phyloP scores from a whole-genome alignment of 2,113 vertebrate genomes.

The Ailurus styani region DNA sequence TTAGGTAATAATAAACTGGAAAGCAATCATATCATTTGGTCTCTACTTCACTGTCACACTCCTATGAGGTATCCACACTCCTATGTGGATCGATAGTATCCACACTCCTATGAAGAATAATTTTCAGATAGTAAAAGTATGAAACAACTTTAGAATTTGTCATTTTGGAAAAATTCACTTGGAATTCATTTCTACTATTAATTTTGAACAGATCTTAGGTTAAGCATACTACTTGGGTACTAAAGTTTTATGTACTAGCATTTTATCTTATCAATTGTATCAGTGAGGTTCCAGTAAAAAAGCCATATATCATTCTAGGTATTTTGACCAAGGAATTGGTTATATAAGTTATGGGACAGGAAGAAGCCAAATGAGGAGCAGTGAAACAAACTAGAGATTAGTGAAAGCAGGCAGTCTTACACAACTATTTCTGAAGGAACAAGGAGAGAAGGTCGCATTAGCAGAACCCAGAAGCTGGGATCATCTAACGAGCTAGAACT shows the following conservation, averaged over 20 bases:
- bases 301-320: not conserved
- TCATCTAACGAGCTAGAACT: not conserved
- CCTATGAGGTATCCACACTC: not conserved
- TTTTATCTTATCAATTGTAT: not conserved
- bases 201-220: not conserved
- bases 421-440: not conserved
- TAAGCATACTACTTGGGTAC: not conserved
- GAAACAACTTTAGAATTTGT: not conserved
- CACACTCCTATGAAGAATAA: not conserved
- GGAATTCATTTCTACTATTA: not conserved
- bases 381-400: not conserved
- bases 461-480: not conserved
- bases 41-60: not conserved
- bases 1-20: not conserved
- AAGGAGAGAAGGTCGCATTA: not conserved
- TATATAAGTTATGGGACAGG: not conserved
- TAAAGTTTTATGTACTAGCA: not conserved
- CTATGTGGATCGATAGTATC: not conserved
- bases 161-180: not conserved
- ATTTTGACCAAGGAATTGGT: not conserved
- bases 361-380: not conserved
- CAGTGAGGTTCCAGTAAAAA: not conserved
- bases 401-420: not conserved
- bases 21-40: not conserved
- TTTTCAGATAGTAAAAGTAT: not conserved